A percentile compares a stretch with the other conserved stretches of the same genome.
Evolutionary conservation across 1,140 invertebrate genomes (phyloP).

Genomic region (Drosophila paulistorum): DNA sequence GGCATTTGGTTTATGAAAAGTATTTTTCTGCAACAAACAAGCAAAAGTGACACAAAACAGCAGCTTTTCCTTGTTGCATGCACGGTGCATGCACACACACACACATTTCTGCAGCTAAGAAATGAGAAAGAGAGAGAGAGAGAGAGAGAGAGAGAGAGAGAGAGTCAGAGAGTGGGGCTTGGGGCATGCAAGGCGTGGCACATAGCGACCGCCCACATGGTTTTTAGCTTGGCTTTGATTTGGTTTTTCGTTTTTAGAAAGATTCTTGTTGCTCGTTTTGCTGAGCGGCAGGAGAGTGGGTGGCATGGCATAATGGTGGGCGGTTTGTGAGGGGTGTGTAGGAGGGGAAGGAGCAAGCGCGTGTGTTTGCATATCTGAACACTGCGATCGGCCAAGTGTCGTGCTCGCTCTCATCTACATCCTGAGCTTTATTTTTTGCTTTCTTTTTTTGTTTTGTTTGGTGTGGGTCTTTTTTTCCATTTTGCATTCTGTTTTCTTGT

Average conservation of each 20-base stretch:
- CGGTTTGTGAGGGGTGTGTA: neutral
- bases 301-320: neutral
- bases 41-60: slow-evolving; percentile 74
- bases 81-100: slow-evolving; percentile 39
- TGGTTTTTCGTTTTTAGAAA: slow-evolving; percentile 32
- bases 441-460: slow-evolving; percentile 1
- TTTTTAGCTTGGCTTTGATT: slow-evolving; percentile 46
- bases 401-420: slow-evolving; percentile 21
- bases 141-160: slow-evolving; percentile 12
- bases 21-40: slow-evolving; percentile 71
- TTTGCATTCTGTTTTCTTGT: slow-evolving; percentile 2
- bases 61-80: slow-evolving; percentile 50
- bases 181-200: slow-evolving; percentile 35
- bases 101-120: slow-evolving; percentile 15
- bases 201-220: slow-evolving; percentile 46
- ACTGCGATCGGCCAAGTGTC: slow-evolving; percentile 54
- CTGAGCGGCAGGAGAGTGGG: slow-evolving; percentile 6
- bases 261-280: slow-evolving; percentile 23
- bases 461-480: neutral
- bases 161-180: neutral
- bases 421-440: slow-evolving; percentile 13
- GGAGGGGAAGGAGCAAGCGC: slow-evolving; percentile 17
- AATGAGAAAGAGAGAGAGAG: slow-evolving; percentile 12
- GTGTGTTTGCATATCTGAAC: slow-evolving; percentile 68
- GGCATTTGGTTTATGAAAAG: slow-evolving; percentile 41